Evolutionary conservation across 2,888 invertebrate genomes (phyloP).

Genomic region (Drosophila cracens): DNA sequence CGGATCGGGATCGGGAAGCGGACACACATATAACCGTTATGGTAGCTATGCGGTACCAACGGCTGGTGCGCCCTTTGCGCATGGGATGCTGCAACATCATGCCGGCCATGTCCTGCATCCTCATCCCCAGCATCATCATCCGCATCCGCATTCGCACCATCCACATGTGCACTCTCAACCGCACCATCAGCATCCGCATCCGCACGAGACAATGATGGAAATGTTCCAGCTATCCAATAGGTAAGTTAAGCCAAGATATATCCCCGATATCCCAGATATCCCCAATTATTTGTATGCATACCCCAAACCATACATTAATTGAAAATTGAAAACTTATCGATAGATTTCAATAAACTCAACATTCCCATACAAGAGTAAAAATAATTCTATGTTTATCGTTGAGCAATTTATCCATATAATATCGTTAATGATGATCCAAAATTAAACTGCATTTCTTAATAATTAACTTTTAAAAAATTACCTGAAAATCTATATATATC

Average conservation of each 20-base stretch:
- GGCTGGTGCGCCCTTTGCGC: slow-evolving; percentile 23
- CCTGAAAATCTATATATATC: not conserved
- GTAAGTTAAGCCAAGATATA: slow-evolving; percentile 63
- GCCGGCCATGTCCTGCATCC: slow-evolving; percentile 10
- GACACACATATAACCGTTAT: slow-evolving; percentile 41
- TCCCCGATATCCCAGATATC: not conserved
- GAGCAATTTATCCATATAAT: not conserved
- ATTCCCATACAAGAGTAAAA: not conserved
- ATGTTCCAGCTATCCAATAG: slow-evolving; percentile 84
- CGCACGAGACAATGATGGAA: slow-evolving; percentile 83
- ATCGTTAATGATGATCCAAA: not conserved
- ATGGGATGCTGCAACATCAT: slow-evolving; percentile 40
- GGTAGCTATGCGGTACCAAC: slow-evolving; percentile 37
- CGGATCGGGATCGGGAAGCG: not conserved
- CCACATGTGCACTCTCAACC: slow-evolving; percentile 46
- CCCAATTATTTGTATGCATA: not conserved
- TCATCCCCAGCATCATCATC: slow-evolving; percentile 50
- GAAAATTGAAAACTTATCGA: slow-evolving; percentile 7
- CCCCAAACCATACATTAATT: no score
- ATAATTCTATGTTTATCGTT: not conserved
- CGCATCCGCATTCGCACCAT: slow-evolving; percentile 56
- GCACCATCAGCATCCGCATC: slow-evolving; percentile 48
- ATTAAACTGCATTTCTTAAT: no score
- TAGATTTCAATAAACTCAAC: not conserved
- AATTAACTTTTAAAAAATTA: no score